Conservation (phyloP, 2,797 vertebrate genomes). For the Ammospiza maritima region DNA sequence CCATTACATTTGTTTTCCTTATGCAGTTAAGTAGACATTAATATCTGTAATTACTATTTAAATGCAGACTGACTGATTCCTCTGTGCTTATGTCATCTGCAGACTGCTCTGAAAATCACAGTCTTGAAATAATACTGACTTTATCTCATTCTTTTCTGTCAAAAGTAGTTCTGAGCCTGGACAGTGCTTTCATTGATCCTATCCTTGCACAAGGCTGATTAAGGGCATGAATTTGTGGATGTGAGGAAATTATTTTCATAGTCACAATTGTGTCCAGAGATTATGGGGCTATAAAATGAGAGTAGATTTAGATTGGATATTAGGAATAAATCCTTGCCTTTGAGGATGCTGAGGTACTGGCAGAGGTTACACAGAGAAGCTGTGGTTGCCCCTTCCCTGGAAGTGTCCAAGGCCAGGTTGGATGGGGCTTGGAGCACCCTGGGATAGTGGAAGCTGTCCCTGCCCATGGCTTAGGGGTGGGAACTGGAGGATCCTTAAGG, state of each 20-base stretch:
- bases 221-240: fast-evolving
- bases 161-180: not conserved
- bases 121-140: not conserved
- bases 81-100: not conserved
- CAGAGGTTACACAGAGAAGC: fast-evolving
- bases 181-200: not conserved
- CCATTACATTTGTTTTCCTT: slow-evolving; percentile 40
- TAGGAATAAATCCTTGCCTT: not conserved
- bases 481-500: not conserved
- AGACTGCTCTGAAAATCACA: not conserved
- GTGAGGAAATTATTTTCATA: not conserved
- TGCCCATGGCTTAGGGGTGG: not conserved
- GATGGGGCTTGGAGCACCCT: not conserved
- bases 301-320: not conserved
- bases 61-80: slow-evolving; percentile 18
- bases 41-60: slow-evolving; percentile 45
- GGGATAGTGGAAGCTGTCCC: not conserved
- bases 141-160: not conserved
- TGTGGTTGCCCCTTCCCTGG: not conserved
- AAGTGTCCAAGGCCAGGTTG: fast-evolving
- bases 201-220: fast-evolving
- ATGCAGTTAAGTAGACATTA: slow-evolving; percentile 25
- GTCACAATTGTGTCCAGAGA: not conserved
- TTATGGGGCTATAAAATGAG: not conserved
- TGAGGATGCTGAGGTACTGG: not conserved